Conservation (phyloP, 1,140 invertebrate genomes). For the Eurytemora carolleeae region DNA sequence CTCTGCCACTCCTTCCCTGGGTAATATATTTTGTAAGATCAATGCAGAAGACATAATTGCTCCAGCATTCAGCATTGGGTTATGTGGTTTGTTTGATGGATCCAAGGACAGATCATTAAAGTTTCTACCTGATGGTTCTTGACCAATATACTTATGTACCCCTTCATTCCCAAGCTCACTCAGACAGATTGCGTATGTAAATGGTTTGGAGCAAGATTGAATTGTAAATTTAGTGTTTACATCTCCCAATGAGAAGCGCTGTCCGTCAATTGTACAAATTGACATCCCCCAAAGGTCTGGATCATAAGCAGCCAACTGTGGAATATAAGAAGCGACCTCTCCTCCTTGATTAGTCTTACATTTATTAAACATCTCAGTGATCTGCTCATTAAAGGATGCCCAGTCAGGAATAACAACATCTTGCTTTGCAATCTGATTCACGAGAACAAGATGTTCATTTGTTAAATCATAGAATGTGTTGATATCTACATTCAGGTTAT, state of each 20-base stretch:
- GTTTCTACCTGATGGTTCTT: slow-evolving; percentile 83
- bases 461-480: no score
- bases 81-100: slow-evolving; percentile 77
- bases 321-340: slow-evolving; percentile 69
- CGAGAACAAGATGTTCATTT: no score
- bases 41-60: slow-evolving; percentile 83
- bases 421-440: no score
- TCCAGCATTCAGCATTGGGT: slow-evolving; percentile 94
- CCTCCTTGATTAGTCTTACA: no score
- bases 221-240: neutral
- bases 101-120: slow-evolving; percentile 92
- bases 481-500: no score
- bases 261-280: slow-evolving; percentile 79
- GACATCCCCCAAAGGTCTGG: slow-evolving; percentile 74
- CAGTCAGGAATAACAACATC: no score
- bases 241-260: slow-evolving; percentile 38
- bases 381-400: no score
- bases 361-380: no score
- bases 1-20: slow-evolving; percentile 66
- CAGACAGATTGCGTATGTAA: slow-evolving; percentile 85
- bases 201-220: slow-evolving; percentile 48
- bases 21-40: slow-evolving; percentile 57
- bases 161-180: slow-evolving; percentile 70
- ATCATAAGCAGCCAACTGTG: slow-evolving; percentile 68
- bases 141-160: slow-evolving; percentile 84